Evolutionary conservation across 2,797 vertebrate species (phyloP).

Genomic region (Toxotes lorentzi): DNA sequence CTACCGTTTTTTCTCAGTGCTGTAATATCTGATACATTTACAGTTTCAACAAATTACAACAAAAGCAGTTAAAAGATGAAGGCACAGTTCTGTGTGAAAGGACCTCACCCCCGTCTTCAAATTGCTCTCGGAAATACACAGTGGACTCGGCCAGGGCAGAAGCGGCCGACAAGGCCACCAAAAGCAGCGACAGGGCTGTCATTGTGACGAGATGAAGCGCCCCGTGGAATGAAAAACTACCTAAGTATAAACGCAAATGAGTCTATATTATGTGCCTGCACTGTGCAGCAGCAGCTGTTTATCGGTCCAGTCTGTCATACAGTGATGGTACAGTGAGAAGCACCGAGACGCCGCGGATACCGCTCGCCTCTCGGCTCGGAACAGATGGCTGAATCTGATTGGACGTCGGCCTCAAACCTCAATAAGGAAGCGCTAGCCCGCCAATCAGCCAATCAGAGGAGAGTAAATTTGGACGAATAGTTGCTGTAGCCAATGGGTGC

Average conservation of each 20-base stretch:
- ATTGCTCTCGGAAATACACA: conserved; percentile 89
- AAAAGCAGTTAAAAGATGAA: background rate
- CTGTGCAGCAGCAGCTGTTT: background rate
- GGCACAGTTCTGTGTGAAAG: background rate
- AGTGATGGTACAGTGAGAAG: conserved; percentile 45
- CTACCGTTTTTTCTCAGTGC: background rate
- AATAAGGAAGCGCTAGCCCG: conserved; percentile 44
- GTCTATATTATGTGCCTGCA: background rate
- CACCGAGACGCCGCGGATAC: conserved; percentile 16
- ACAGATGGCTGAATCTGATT: conserved; percentile 89
- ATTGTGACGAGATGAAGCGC: conserved; percentile 62
- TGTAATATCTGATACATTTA: background rate
- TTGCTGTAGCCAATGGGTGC: conserved; percentile 74
- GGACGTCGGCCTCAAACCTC: conserved; percentile 58
- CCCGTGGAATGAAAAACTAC: background rate
- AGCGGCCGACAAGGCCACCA: conserved; percentile 78
- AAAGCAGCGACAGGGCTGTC: conserved; percentile 80
- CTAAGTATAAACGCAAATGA: background rate
- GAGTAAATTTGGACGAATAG: background rate
- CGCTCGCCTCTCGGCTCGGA: conserved; percentile 83
- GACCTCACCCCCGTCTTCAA: conserved; percentile 89
- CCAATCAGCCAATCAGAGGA: conserved; percentile 66
- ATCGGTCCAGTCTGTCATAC: conserved; percentile 34
- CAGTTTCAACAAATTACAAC: background rate
- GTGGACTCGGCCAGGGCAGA: conserved; percentile 80